Percentiles rank a stretch among this genome's conserved stretches.
Conservation (phyloP, 2,113 vertebrate genomes). For the Camarhynchus parvulus region DNA sequence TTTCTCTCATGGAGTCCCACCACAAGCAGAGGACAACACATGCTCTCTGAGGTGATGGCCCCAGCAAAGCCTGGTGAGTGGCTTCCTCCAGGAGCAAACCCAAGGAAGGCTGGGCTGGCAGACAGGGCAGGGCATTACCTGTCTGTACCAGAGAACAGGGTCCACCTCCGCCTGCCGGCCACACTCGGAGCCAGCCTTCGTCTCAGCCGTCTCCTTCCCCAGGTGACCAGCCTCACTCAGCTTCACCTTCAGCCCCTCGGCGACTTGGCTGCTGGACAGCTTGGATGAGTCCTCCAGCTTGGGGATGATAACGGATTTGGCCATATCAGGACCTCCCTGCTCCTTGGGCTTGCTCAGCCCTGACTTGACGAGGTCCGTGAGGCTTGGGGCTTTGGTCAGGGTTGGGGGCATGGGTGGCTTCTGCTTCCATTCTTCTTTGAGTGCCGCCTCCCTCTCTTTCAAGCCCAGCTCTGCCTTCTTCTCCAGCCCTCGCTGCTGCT, state of each 20-base stretch:
- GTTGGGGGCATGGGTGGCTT: conserved; percentile 88
- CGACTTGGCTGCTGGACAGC: conserved; percentile 80
- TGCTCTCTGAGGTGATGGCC: not conserved
- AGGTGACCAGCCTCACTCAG: conserved; percentile 86
- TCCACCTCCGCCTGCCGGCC: conserved; percentile 89
- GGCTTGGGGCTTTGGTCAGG: conserved; percentile 91
- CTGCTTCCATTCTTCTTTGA: conserved; percentile 98
- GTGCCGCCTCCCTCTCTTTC: conserved; percentile 87
- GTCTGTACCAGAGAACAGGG: conserved; percentile 96
- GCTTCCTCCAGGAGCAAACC: not conserved
- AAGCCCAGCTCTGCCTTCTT: conserved; percentile 88
- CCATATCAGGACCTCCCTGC: conserved; percentile 81
- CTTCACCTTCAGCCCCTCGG: conserved; percentile 93
- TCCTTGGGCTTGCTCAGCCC: conserved; percentile 88
- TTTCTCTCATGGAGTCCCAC: not conserved
- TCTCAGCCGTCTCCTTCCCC: conserved; percentile 84
- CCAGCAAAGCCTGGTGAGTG: rapidly evolving
- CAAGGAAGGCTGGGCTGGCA: not conserved
- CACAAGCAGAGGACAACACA: rapidly evolving
- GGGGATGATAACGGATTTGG: conserved; percentile 90
- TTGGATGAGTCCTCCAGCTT: conserved; percentile 91
- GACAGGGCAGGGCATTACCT: conserved; percentile 79
- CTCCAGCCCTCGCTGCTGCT: conserved; percentile 83
- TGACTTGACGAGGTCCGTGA: conserved; percentile 89
- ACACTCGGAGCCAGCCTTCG: conserved; percentile 85